These are phyloP conservation scores for Drosophila nasuta DNA, from an alignment of 1,140 invertebrate genomes.

Conservation along the genomic window DNA sequence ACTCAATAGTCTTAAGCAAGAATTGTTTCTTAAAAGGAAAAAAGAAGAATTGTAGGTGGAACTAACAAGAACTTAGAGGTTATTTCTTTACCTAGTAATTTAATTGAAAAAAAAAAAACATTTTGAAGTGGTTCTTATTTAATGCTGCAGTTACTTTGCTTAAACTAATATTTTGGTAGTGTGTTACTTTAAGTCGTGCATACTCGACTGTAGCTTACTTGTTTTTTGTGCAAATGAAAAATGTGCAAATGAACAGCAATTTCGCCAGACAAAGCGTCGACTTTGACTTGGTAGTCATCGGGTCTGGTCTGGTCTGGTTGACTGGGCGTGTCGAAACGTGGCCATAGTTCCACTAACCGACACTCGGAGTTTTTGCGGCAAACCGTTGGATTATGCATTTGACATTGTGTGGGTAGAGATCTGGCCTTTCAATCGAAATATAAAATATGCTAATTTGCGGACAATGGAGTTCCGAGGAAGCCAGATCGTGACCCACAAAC, in stretches of 20 bases:
- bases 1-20: too few species aligned
- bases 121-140: too few species aligned
- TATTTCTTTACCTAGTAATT: too few species aligned
- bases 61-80: too few species aligned
- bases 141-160: too few species aligned
- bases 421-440: slow-evolving; percentile 59
- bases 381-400: slow-evolving; percentile 60
- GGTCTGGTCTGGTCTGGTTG: slow-evolving; percentile 19
- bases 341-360: slow-evolving; percentile 47
- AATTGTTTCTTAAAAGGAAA: too few species aligned
- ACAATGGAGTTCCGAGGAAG: slow-evolving; percentile 67
- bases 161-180: too few species aligned
- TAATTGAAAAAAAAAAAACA: too few species aligned
- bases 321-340: slow-evolving; percentile 49
- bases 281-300: background rate
- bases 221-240: slow-evolving; percentile 21
- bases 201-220: background rate
- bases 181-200: too few species aligned
- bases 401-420: slow-evolving; percentile 40
- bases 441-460: slow-evolving; percentile 69
- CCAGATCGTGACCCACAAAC: slow-evolving; percentile 73
- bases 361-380: slow-evolving; percentile 38
- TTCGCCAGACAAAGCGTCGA: slow-evolving; percentile 54
- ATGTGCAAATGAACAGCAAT: slow-evolving; percentile 23
- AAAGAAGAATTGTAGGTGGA: too few species aligned